Conservation (phyloP, 2,888 invertebrate species). For the Drosophila quinaria region DNA sequence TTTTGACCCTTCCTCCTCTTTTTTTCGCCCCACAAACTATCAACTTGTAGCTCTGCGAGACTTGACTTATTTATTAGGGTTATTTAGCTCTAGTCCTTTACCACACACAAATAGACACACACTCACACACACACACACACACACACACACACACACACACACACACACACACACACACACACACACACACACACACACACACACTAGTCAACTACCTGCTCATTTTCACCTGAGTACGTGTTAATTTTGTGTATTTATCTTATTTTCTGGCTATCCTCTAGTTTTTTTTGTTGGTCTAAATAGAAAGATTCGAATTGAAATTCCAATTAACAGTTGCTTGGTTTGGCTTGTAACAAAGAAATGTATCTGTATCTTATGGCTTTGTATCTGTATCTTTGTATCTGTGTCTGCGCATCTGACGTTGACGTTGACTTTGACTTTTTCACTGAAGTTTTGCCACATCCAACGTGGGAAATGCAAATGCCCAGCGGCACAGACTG, state of each 20-base stretch:
- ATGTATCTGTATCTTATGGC: slow-evolving; percentile 23
- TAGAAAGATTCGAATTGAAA: slow-evolving; percentile 65
- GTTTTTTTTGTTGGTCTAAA: slow-evolving; percentile 32
- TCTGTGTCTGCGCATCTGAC: slow-evolving; percentile 44
- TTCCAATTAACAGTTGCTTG: slow-evolving; percentile 71
- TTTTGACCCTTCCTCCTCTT: slow-evolving; percentile 30
- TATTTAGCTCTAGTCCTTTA: slow-evolving; percentile 65
- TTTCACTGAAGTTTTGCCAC: slow-evolving; percentile 37
- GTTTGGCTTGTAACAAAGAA: slow-evolving; percentile 27
- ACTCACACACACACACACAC: slow-evolving; percentile 15
- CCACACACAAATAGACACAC: slow-evolving; percentile 32
- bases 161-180: slow-evolving; percentile 26
- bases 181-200: too few species aligned
- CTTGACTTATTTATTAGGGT: slow-evolving; percentile 80
- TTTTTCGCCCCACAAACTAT: slow-evolving; percentile 27
- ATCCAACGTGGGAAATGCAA: slow-evolving; percentile 75
- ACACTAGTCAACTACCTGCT: slow-evolving; percentile 63
- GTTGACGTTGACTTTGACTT: slow-evolving; percentile 58
- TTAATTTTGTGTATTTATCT: slow-evolving; percentile 79
- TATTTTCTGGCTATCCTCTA: slow-evolving; percentile 26
- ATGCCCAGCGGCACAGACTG: slow-evolving; percentile 43
- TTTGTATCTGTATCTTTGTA: slow-evolving; percentile 27
- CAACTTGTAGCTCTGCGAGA: slow-evolving; percentile 54
- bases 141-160: too few species aligned
- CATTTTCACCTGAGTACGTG: slow-evolving; percentile 78